A percentile compares a stretch with the other conserved stretches of the same genome.
Evolutionary conservation across 2,888 invertebrate species (phyloP).

Genomic region (Xestobium rufovillosum): DNA sequence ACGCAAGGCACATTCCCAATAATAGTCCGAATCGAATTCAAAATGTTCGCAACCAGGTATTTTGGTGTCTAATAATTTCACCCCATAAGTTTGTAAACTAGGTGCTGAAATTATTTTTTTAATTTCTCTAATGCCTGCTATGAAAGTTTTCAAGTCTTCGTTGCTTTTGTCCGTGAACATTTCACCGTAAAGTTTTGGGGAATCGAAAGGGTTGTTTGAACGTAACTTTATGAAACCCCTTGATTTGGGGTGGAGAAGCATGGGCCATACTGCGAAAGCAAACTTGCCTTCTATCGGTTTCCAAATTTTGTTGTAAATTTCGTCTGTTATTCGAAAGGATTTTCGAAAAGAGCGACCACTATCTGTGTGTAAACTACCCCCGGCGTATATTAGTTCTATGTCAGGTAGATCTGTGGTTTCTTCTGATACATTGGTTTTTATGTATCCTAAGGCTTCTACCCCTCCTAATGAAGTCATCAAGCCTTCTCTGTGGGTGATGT

Average conservation of each 20-base stretch:
- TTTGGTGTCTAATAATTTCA: slow-evolving; percentile 38
- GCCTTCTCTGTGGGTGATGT: slow-evolving; percentile 44
- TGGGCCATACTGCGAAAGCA: slow-evolving; percentile 50
- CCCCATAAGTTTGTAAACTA: slow-evolving; percentile 44
- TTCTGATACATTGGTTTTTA: slow-evolving; percentile 50
- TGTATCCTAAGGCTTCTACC: slow-evolving; percentile 52
- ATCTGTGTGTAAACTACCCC: slow-evolving; percentile 42
- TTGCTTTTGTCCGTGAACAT: slow-evolving; percentile 60
- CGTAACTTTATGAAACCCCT: slow-evolving; percentile 59
- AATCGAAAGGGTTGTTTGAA: slow-evolving; percentile 61
- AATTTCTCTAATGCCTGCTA: slow-evolving; percentile 43
- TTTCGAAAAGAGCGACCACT: slow-evolving; percentile 35
- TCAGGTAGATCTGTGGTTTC: slow-evolving; percentile 51
- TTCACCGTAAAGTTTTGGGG: slow-evolving; percentile 70
- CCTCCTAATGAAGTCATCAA: slow-evolving; percentile 50
- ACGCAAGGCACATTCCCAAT: slow-evolving; percentile 48
- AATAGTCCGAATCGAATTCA: slow-evolving; percentile 43
- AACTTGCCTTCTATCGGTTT: slow-evolving; percentile 44
- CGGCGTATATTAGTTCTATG: slow-evolving; percentile 60
- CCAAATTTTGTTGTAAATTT: slow-evolving; percentile 51
- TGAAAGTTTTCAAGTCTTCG: slow-evolving; percentile 40
- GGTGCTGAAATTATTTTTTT: slow-evolving; percentile 45
- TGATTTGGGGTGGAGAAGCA: slow-evolving; percentile 66
- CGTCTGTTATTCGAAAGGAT: slow-evolving; percentile 50
- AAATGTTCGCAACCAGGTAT: slow-evolving; percentile 47